These are phyloP conservation scores for Lucifuga dentata DNA, from an alignment of 2,113 vertebrate genomes.

Conservation along the genomic window DNA sequence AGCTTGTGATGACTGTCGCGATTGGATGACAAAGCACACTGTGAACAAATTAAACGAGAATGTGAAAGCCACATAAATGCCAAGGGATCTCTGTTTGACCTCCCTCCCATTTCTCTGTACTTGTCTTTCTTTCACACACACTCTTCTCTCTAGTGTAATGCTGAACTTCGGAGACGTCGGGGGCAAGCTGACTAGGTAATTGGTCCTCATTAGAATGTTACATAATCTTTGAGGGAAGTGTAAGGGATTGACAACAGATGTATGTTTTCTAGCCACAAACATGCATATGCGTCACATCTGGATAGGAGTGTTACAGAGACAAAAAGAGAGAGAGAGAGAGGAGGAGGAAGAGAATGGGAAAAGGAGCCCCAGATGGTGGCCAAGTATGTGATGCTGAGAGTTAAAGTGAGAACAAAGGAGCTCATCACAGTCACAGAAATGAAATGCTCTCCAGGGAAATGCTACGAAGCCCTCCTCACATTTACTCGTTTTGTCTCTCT, in stretches of 20 bases:
- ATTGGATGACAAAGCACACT: not conserved
- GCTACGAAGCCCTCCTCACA: constrained; percentile 46
- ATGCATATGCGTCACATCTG: constrained; percentile 45
- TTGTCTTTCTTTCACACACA: not conserved
- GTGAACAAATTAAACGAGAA: constrained; percentile 16
- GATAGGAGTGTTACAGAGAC: constrained; percentile 7
- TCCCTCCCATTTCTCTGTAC: constrained; percentile 2
- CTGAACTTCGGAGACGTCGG: not conserved
- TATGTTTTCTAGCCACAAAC: constrained; percentile 56
- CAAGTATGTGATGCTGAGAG: constrained; percentile 69
- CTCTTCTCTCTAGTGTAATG: not conserved
- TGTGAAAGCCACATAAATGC: constrained; percentile 36
- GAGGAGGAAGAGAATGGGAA: constrained; percentile 40
- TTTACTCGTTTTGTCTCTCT: constrained; percentile 50
- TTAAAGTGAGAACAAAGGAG: constrained; percentile 74
- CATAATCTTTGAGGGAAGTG: constrained; percentile 66
- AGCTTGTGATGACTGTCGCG: not conserved
- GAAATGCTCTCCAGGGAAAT: constrained; percentile 67
- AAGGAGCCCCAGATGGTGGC: constrained; percentile 72
- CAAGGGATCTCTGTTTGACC: not conserved
- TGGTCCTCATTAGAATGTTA: constrained; percentile 59
- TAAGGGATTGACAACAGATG: constrained; percentile 69
- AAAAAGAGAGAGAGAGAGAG: constrained; percentile 1
- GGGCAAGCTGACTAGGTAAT: constrained; percentile 40
- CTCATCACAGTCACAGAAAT: constrained; percentile 63